Evolutionary conservation across 2,888 invertebrate species (phyloP).

Genomic region (Heliconius ismenius): DNA sequence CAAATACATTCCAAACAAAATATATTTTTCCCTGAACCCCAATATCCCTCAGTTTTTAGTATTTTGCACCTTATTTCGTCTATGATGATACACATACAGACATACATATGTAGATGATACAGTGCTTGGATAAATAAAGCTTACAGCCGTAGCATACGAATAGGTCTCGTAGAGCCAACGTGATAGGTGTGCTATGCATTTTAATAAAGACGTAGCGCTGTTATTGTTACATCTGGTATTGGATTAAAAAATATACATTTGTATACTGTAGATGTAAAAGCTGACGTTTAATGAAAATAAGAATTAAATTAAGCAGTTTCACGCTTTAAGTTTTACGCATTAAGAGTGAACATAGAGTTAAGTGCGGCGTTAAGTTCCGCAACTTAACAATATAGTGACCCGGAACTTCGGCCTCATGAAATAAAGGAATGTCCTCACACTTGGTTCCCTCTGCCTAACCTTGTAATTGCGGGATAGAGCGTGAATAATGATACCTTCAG

Average conservation of each 20-base stretch:
- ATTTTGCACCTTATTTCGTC: conserved; percentile 15
- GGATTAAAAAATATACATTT: conserved; percentile 1
- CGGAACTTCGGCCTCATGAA: too few relatives aligned
- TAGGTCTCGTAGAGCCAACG: conserved; percentile 41
- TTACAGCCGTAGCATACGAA: conserved; percentile 55
- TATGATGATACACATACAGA: conserved; percentile 8
- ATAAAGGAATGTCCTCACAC: too few relatives aligned
- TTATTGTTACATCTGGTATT: conserved; percentile 11
- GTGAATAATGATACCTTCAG: too few relatives aligned
- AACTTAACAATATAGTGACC: too few relatives aligned
- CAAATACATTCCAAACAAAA: not conserved
- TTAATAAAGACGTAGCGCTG: conserved; percentile 8
- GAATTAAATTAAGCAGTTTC: too few relatives aligned
- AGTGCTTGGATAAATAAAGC: conserved; percentile 49
- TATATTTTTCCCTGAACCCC: not conserved
- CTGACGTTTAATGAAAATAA: not conserved
- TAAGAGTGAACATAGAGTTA: too few relatives aligned
- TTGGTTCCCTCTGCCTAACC: too few relatives aligned
- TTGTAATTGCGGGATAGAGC: too few relatives aligned
- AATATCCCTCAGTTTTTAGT: not conserved
- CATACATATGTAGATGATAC: conserved; percentile 17
- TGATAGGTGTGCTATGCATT: conserved; percentile 20
- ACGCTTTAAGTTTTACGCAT: too few relatives aligned
- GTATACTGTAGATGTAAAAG: not conserved
- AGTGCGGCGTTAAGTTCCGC: too few relatives aligned